Base-by-base conservation (phyloP, 1,140 invertebrate genomes). In the Micrasema longulum region DNA sequence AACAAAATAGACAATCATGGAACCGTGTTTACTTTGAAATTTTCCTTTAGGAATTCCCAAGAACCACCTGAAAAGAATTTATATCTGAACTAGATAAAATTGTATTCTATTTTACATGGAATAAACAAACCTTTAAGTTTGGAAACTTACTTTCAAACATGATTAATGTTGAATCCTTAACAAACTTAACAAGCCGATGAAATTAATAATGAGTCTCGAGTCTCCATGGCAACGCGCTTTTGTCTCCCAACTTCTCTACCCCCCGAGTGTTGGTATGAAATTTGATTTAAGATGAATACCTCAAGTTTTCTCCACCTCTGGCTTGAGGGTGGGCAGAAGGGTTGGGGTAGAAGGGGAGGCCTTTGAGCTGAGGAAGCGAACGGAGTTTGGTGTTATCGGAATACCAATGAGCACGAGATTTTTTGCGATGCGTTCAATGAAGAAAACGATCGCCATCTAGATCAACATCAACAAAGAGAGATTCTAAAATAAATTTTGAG, bases 371-470 rank as follows among this genome's bases (percentile, higher is more conserved):
- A 75, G 70, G 73, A 75, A 75, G 73, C 73, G 69, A 71, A 71
- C 73, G 69, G 69, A 69, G 73, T 65, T 75, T 64, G 52, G 69
- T 75, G 73, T 75, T 75, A 75, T 75, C 73, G 72, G 73, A 75
- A 75, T 75, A 75, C 73, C 73, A 75, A 75, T 75, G 73, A 75
- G 73, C 22, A 75, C 41, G 35, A 69, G 69, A 72, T 75, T 75
- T 75, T 71, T 75, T 72, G 64, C 23, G 67, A 70, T 74, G 62
- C 67, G 57, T 65, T 35, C 55, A 62, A 62, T 38, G 53, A 73
- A 69, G 45, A 60, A 69, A 63, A 38, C 52, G 72, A 60, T 74
- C 72, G 62, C 60, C 67, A 66, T 74, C 62, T 23, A 60, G 36
- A 66, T 52, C 47, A 52, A 67, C 64, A 65, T 65, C 57, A 63